Evolutionary conservation across 2,113 vertebrate species (phyloP), one percentile per base, ranked within the genome.

Genomic region (Dasyprocta punctata): DNA sequence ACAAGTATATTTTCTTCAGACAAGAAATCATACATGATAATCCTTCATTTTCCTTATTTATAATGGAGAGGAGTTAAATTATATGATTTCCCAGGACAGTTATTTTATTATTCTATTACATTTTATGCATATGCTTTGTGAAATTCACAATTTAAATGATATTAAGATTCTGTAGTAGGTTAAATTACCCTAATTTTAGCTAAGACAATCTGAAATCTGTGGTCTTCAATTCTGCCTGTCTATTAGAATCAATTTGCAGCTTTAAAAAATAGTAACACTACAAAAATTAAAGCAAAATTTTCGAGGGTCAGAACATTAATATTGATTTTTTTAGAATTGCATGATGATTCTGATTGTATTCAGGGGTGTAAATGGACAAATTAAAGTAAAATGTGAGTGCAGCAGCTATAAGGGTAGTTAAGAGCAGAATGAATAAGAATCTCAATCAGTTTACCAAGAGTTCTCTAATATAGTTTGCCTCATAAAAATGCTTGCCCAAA

Each of bases 71-170:
- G 2, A 47, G 5, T 73, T 75, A 28, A 67, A 80, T 86, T 88
- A 89, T 28, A 83, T 58, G 36, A 92, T 75, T 78, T 93, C 44
- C n/a, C 47, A 82, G 38, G 49, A n/a, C 8, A 84, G 20, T 97
- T 73, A 88, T 82, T 91, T 86, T 97, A 92, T 86, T 91, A 86
- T 96, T 87, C 56, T 81, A 69, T 94, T 90, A 58, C 90, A 77
- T 67, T 78, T 60, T 92, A 93, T 89, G 67, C 12, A 78, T 14
- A 38, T 65, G 30, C 24, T 86, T 24, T 71, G 88, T 82, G n/a
- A 96, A 96, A 90, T 63, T 65, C 41, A 47, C 61, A 63, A 60
- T 82, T 94, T 92, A 94, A 94, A 89, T 91, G 26, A 71, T 52
- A 82, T 89, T 80, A 93, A 60, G 24, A 85, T 92, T 93, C 28